These are phyloP conservation scores for Pampus argenteus DNA, from an alignment of 2,797 vertebrate species.

Conservation along the genomic window DNA sequence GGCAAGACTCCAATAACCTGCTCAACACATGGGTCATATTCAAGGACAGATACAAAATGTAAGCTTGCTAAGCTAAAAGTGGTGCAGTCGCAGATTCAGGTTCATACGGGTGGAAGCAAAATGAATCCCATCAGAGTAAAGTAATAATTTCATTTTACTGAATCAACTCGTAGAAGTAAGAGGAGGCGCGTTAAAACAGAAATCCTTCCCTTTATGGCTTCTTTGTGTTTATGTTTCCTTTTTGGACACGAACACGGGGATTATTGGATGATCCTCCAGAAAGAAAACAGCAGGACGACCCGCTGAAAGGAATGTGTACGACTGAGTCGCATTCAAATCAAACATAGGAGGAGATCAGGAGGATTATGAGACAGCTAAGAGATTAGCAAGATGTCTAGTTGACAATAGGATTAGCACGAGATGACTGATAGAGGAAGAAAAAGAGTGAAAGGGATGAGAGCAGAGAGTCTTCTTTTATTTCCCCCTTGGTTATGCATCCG, in stretches of 20 bases:
- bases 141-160: background rate
- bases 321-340: slow-evolving; percentile 32
- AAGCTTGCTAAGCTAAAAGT: slow-evolving; percentile 15
- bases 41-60: slow-evolving; percentile 36
- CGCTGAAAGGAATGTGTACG: background rate
- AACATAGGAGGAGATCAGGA: slow-evolving; percentile 17
- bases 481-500: background rate
- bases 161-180: slow-evolving; percentile 12
- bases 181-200: background rate
- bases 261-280: slow-evolving; percentile 38
- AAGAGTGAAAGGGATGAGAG: background rate
- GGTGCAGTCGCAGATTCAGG: background rate
- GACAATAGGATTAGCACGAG: slow-evolving; percentile 44
- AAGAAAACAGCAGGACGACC: slow-evolving; percentile 35
- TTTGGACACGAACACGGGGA: slow-evolving; percentile 22
- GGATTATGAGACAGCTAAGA: slow-evolving; percentile 39
- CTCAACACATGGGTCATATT: slow-evolving; percentile 58
- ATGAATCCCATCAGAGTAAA: slow-evolving; percentile 11
- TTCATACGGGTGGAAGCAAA: slow-evolving; percentile 15
- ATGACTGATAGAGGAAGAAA: background rate
- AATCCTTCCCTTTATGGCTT: background rate
- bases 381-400: slow-evolving; percentile 21
- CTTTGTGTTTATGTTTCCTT: slow-evolving; percentile 16
- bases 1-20: slow-evolving; percentile 67
- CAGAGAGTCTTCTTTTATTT: background rate